phyloP scores from a whole-genome alignment of 2,113 vertebrate genomes.

The Nerophis ophidion region DNA sequence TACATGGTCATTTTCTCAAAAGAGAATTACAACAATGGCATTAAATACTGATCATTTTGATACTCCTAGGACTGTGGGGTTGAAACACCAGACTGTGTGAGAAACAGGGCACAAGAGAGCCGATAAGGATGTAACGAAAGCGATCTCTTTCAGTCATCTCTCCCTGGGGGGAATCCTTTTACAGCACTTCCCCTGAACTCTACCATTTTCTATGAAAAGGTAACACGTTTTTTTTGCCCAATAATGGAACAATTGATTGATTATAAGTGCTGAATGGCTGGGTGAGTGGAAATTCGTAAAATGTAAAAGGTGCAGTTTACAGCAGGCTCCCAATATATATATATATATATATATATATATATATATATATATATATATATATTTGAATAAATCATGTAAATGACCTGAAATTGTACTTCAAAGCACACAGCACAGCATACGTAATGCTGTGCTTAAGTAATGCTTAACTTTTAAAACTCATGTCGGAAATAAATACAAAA shows the following conservation, averaged over 20 bases:
- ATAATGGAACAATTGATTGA: slow-evolving; percentile 28
- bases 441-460: no score
- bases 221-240: slow-evolving; percentile 36
- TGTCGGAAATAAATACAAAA: no score
- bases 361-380: no score
- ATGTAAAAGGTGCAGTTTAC: background rate
- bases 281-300: slow-evolving; percentile 25
- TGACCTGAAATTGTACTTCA: no score
- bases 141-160: slow-evolving; percentile 34
- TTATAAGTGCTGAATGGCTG: slow-evolving; percentile 17
- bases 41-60: slow-evolving; percentile 44
- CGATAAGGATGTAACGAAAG: slow-evolving; percentile 28
- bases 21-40: slow-evolving; percentile 10
- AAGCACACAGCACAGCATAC: no score
- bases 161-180: slow-evolving; percentile 60
- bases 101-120: slow-evolving; percentile 39
- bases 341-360: no score
- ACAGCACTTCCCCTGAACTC: slow-evolving; percentile 49
- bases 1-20: background rate
- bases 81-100: slow-evolving; percentile 45
- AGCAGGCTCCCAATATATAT: no score
- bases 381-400: no score
- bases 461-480: no score
- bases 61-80: slow-evolving; percentile 26
- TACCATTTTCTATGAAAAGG: slow-evolving; percentile 32